A percentile compares a stretch with the other conserved stretches of the same genome.
Conservation (phyloP, 2,888 invertebrate species). For the Polydrusus cervinus region DNA sequence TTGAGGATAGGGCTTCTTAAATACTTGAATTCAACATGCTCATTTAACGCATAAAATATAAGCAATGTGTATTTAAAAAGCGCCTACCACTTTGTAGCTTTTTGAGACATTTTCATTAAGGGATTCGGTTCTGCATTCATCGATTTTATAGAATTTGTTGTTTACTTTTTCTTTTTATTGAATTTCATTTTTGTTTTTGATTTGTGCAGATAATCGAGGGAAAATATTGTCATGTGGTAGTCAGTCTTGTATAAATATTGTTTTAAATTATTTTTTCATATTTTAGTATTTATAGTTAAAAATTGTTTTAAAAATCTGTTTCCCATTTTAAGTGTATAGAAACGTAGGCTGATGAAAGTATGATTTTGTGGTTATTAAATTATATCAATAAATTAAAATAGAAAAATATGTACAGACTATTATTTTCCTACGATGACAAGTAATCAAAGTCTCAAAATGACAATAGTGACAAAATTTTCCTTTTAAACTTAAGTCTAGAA, state of each 20-base stretch:
- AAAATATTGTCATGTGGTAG: slow-evolving; percentile 40
- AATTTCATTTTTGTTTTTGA: slow-evolving; percentile 38
- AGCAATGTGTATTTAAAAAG: slow-evolving; percentile 60
- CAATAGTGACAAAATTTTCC: slow-evolving; percentile 41
- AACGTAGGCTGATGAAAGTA: slow-evolving; percentile 22
- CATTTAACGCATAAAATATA: slow-evolving; percentile 64
- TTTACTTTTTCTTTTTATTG: slow-evolving; percentile 36
- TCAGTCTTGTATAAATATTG: slow-evolving; percentile 28
- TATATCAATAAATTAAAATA: slow-evolving; percentile 33
- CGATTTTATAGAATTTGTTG: slow-evolving; percentile 43
- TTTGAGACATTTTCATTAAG: slow-evolving; percentile 59
- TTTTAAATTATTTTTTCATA: slow-evolving; percentile 31
- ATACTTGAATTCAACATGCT: slow-evolving; percentile 57
- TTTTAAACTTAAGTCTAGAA: slow-evolving; percentile 24
- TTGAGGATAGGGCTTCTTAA: slow-evolving; percentile 49
- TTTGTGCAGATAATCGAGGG: slow-evolving; percentile 28
- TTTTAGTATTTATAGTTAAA: slow-evolving; percentile 19
- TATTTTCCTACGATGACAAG: slow-evolving; percentile 23
- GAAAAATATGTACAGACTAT: slow-evolving; percentile 26
- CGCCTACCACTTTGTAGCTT: slow-evolving; percentile 58
- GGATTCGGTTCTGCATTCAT: slow-evolving; percentile 57
- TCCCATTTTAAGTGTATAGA: slow-evolving; percentile 38
- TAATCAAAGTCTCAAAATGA: slow-evolving; percentile 16
- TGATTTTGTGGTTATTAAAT: slow-evolving; percentile 23
- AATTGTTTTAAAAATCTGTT: slow-evolving; percentile 32